These are phyloP conservation scores for Hydraecia micacea DNA, from an alignment of 2,888 invertebrate genomes.

Conservation along the genomic window DNA sequence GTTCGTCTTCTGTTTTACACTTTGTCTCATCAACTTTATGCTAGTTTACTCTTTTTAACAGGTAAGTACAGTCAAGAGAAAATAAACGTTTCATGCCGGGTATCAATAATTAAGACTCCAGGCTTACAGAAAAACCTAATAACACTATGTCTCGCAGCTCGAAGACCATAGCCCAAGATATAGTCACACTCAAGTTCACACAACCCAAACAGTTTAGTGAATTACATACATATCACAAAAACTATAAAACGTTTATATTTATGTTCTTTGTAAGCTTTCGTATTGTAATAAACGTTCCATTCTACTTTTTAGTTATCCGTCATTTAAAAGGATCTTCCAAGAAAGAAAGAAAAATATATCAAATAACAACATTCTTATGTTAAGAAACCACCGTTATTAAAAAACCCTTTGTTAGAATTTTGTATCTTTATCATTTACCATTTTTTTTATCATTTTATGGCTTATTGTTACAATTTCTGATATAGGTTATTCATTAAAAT, in stretches of 20 bases:
- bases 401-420: slow-evolving; percentile 1
- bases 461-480: neutral
- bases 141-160: neutral
- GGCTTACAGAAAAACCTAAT: neutral
- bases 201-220: neutral
- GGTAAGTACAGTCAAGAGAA: too few relatives aligned
- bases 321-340: neutral
- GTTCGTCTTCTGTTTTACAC: too few relatives aligned
- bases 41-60: too few relatives aligned
- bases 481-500: neutral
- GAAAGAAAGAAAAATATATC: neutral
- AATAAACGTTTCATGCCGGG: too few relatives aligned
- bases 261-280: neutral
- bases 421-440: neutral
- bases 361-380: neutral
- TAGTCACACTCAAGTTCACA: neutral
- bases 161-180: neutral
- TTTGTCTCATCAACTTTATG: too few relatives aligned
- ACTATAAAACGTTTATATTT: neutral
- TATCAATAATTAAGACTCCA: too few relatives aligned
- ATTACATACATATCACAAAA: neutral
- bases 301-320: neutral
- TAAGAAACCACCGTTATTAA: slow-evolving; percentile 5
- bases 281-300: neutral
- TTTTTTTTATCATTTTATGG: neutral